A percentile compares a stretch with the other conserved stretches of the same genome.
Conservation (phyloP, 1,140 invertebrate genomes). For the Philopotamus ludificatus region DNA sequence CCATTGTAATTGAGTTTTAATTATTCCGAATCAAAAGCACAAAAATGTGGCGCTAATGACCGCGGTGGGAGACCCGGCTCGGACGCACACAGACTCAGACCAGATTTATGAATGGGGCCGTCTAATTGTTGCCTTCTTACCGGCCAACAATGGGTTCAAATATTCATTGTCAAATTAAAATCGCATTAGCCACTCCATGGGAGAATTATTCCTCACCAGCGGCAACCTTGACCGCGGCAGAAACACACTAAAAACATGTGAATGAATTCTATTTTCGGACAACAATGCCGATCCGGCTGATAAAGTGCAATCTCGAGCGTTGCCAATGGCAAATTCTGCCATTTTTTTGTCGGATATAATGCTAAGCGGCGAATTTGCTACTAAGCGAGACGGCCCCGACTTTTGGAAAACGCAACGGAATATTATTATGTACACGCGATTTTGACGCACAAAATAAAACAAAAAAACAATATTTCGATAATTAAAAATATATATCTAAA, state of each 20-base stretch:
- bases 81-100: no score
- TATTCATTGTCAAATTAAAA: conserved; percentile 22
- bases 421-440: no score
- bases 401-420: not conserved
- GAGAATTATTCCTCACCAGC: conserved; percentile 15
- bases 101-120: conserved; percentile 21
- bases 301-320: not conserved
- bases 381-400: no score
- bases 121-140: not conserved
- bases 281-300: not conserved
- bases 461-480: no score
- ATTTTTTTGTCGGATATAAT: no score
- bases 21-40: no score
- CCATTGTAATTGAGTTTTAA: no score
- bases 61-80: no score
- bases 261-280: conserved; percentile 6
- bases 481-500: not conserved
- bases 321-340: not conserved
- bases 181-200: conserved; percentile 23
- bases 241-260: not conserved
- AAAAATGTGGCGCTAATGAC: not conserved
- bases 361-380: no score
- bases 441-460: no score
- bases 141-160: conserved; percentile 14
- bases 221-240: not conserved